Percentiles rank a stretch among this genome's conserved stretches.
These are phyloP conservation scores for Lasioglossum figueresi DNA, from an alignment of 2,888 invertebrate species.

Conservation along the genomic window DNA sequence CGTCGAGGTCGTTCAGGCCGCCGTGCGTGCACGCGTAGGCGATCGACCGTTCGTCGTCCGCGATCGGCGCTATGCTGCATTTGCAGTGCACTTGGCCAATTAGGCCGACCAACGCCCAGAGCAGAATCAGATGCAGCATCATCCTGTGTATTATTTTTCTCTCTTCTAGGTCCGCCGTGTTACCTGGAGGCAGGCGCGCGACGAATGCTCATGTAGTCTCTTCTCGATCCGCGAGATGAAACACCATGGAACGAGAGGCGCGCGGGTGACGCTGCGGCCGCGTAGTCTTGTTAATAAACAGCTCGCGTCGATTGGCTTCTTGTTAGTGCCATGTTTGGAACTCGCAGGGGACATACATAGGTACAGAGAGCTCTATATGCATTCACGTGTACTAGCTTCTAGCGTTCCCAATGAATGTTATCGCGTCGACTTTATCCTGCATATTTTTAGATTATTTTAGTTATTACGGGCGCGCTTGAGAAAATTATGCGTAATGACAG, in stretches of 20 bases:
- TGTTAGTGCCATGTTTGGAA: slow-evolving; percentile 2
- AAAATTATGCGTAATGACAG: not conserved
- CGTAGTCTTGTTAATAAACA: slow-evolving; percentile 9
- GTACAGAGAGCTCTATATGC: not conserved
- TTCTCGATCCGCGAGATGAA: not conserved
- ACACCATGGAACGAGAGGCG: not conserved
- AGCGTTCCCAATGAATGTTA: not conserved
- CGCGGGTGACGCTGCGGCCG: not conserved
- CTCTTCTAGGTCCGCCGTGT: slow-evolving; percentile 25
- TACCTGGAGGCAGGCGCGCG: slow-evolving; percentile 29
- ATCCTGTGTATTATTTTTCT: slow-evolving; percentile 19
- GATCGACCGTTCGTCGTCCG: slow-evolving; percentile 67
- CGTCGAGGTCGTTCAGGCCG: slow-evolving; percentile 69
- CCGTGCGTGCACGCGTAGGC: slow-evolving; percentile 76
- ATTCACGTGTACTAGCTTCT: not conserved
- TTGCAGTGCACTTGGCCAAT: slow-evolving; percentile 68
- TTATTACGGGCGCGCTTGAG: not conserved
- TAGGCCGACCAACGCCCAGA: slow-evolving; percentile 72
- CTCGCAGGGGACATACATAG: not conserved
- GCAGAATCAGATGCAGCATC: slow-evolving; percentile 57
- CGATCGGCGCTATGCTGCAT: slow-evolving; percentile 70
- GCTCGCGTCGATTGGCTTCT: not conserved
- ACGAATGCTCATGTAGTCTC: not conserved
- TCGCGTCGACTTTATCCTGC: not conserved
- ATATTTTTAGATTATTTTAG: not conserved